Evolutionary conservation across 1,140 invertebrate genomes (phyloP), one percentile per base, ranked within the genome.

Genomic region (Plutomurus gul): DNA sequence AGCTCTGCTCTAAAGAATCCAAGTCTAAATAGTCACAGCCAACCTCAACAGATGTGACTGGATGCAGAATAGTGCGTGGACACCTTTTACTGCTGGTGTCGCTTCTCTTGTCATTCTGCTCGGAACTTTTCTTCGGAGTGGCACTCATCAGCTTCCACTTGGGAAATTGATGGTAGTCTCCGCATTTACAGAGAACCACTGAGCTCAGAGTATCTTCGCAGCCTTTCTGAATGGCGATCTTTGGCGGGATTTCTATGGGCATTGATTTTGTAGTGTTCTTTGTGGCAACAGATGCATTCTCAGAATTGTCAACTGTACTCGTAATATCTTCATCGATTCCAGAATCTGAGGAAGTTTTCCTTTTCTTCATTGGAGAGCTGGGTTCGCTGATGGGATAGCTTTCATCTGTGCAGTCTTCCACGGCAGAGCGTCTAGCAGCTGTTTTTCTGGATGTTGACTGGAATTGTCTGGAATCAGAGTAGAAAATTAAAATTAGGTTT

Each of bases 261-360:
- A 65, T 5, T 65, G 27, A 13, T 7, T 18, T 49, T 33, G 25
- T 36, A 5, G 5, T n/a, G 3, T 36, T 60, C 7, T 10, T 60
- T 60, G 30, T 33, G 7, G 7, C 27, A 13, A 2, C 25, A 60
- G 22, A 25, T 30, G 25, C 30, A 36, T 65, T n/a, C 22, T 73
- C 37, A 18, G 18, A 40, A 20, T 47, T 46, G 0, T 46, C 73
- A 3, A 20, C 72, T 5, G 47, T 20, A 30, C 1, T 40, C 10
- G 39, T n/a, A 40, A 46, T 4, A 36, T 60, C 56, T 16, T 77
- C 76, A 27, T 73, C 76, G 25, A 78, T 72, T 5, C 76, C 76
- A 1, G 76, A 78, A 36, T 78, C 76, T 49, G 76, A 40, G 7
- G 76, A 78, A 6, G 76, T 78, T 47, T 78, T 78, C 11, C 76